Evolutionary conservation across 2,888 invertebrate genomes (phyloP), one percentile per base, ranked within the genome.

Genomic region (Pediacus dermestoides): DNA sequence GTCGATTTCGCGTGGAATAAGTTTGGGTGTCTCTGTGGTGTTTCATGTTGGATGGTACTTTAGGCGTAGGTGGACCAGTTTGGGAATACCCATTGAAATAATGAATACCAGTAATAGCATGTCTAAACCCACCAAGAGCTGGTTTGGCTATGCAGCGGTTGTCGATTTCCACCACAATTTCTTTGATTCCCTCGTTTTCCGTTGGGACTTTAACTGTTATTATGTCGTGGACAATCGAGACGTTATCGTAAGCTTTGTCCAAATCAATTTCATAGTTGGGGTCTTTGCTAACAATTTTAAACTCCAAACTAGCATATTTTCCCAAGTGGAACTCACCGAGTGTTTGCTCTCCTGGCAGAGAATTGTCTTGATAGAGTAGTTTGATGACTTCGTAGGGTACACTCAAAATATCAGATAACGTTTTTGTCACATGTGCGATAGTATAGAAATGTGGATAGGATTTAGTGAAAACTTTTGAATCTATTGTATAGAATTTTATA

Each of bases 51-150:
- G 73, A 68, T 0, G 74, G 73, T 23, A 77, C 50, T 53, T 73
- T 77, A 44, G 71, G 74, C 2, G 70, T 65, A 33, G 73, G 74
- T 23, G 81, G 82, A 0, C 79, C 80, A 2, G 92, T 92, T 71
- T 93, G 92, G 0, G 87, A 81, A 46, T 77, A 81, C 2, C 89
- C 92, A 68, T 94, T 85, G 53, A 88, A 80, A 63, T 83, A 93
- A 55, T 83, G 77, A 4, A 75, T 66, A 12, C 82, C 81, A 37
- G 82, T 86, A 34, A 74, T 62, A 50, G 76, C 77, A 65, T 93
- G 78, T 42, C 76, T 74, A 68, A 85, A 93, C 16, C 93, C 93
- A 33, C 91, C 89, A 50, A 85, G 68, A 70, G 81, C 87, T 0
- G 88, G 87, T 61, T 91, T 92, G 23, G 73, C 61, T 21, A 83